Evolutionary conservation across 1,140 invertebrate species (phyloP).

Genomic region (Choristoneura fumiferana): DNA sequence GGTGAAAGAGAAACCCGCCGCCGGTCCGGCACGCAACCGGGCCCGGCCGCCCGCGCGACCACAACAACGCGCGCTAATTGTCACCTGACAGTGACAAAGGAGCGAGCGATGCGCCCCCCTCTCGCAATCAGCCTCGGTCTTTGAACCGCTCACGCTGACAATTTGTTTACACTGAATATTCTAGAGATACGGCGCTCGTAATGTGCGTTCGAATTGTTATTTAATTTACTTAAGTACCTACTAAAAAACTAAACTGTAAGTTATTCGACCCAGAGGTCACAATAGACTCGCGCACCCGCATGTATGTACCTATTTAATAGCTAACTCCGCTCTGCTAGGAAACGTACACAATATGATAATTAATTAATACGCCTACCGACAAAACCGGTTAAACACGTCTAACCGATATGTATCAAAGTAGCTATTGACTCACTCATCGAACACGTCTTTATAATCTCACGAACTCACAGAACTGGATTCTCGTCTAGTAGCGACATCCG

Average conservation of each 20-base stretch:
- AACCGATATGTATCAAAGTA: background rate
- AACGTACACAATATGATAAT: background rate
- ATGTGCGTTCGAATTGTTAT: background rate
- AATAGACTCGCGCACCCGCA: too few relatives aligned
- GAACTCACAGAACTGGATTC: constrained; percentile 14
- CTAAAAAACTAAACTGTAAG: too few relatives aligned
- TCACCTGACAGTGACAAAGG: constrained; percentile 40
- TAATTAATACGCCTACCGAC: background rate
- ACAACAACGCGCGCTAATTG: constrained; percentile 36
- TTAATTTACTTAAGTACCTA: too few relatives aligned
- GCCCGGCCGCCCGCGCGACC: constrained; percentile 26
- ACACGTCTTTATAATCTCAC: background rate
- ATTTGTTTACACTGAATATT: constrained; percentile 56
- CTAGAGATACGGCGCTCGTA: constrained; percentile 32
- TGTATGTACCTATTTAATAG: too few relatives aligned
- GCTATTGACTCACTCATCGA: background rate
- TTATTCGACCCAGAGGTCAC: too few relatives aligned
- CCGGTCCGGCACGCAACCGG: too few relatives aligned
- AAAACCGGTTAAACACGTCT: constrained; percentile 10
- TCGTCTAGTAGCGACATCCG: background rate
- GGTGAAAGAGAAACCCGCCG: constrained; percentile 38
- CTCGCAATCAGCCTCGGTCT: constrained; percentile 42
- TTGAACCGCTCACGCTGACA: constrained; percentile 51
- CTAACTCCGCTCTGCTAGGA: too few relatives aligned
- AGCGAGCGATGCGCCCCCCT: constrained; percentile 31